Conservation (phyloP, 2,888 invertebrate genomes). For the Drosophila rellima region DNA sequence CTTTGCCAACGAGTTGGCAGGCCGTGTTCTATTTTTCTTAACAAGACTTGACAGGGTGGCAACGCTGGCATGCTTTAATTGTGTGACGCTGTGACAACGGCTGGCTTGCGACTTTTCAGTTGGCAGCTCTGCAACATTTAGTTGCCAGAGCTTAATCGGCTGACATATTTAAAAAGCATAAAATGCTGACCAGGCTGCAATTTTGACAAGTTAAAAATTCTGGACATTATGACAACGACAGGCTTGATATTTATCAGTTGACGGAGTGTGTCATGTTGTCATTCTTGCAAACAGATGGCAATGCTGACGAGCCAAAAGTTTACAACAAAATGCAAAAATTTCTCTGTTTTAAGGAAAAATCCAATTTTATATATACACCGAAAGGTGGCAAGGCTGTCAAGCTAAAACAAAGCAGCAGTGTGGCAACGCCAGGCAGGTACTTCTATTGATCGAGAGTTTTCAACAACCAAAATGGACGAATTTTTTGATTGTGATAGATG, state of each 20-base stretch:
- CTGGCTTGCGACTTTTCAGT: neutral
- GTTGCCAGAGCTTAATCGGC: neutral
- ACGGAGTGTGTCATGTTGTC: neutral
- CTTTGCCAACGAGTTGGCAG: neutral
- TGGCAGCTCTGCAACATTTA: neutral
- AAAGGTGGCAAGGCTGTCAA: conserved; percentile 8
- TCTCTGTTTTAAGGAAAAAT: neutral
- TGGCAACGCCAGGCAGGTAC: neutral
- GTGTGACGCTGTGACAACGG: neutral
- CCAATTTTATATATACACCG: neutral
- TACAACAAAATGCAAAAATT: neutral
- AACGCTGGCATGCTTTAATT: neutral
- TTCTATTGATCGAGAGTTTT: no score
- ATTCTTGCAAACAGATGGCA: conserved; percentile 4
- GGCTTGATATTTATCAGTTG: neutral
- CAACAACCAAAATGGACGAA: no score
- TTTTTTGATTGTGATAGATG: no score
- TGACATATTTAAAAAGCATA: neutral
- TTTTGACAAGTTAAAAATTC: neutral
- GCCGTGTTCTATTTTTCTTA: neutral
- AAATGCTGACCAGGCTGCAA: neutral
- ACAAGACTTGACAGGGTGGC: neutral
- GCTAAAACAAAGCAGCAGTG: neutral
- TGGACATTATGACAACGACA: neutral
- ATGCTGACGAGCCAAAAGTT: neutral